These are phyloP conservation scores for Dascyllus trimaculatus DNA, from an alignment of 2,113 vertebrate species.

Conservation along the genomic window DNA sequence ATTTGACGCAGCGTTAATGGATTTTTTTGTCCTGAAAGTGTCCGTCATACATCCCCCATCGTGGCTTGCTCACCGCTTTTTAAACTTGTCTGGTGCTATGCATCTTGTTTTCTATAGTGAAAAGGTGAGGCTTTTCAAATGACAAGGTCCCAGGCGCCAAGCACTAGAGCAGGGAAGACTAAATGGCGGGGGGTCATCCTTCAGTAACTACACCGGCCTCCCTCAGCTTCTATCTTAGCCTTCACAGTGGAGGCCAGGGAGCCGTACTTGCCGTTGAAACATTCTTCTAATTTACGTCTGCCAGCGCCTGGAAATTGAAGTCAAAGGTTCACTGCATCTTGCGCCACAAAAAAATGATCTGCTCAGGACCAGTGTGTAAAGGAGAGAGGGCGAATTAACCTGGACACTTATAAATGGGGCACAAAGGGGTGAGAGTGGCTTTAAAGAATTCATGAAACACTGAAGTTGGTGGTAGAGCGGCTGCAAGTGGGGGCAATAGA, in stretches of 20 bases:
- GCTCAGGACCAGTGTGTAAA: constrained; percentile 61
- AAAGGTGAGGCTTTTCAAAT: constrained; percentile 30
- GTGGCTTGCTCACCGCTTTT: background rate
- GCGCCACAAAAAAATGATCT: constrained; percentile 71
- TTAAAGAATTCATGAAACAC: constrained; percentile 68
- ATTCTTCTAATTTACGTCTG: constrained; percentile 80
- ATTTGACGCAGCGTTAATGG: too few species aligned
- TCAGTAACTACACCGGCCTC: constrained; percentile 47
- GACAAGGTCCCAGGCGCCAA: constrained; percentile 28
- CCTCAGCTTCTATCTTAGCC: constrained; percentile 54
- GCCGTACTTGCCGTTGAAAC: constrained; percentile 64
- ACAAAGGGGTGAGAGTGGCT: constrained; percentile 42
- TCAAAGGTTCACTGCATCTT: constrained; percentile 82
- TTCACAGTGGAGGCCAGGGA: constrained; percentile 53
- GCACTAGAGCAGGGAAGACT: constrained; percentile 13
- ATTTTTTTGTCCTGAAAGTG: too few species aligned
- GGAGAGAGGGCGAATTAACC: constrained; percentile 75
- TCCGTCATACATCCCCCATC: background rate
- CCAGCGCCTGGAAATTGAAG: constrained; percentile 81
- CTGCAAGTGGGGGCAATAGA: constrained; percentile 22
- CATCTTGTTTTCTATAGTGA: background rate
- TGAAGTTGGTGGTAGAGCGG: constrained; percentile 35
- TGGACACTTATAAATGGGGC: constrained; percentile 66
- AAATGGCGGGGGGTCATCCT: constrained; percentile 56
- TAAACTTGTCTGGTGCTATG: background rate